phyloP scores from a whole-genome alignment of 2,797 vertebrate genomes.

The Gymnothorax javanicus region DNA sequence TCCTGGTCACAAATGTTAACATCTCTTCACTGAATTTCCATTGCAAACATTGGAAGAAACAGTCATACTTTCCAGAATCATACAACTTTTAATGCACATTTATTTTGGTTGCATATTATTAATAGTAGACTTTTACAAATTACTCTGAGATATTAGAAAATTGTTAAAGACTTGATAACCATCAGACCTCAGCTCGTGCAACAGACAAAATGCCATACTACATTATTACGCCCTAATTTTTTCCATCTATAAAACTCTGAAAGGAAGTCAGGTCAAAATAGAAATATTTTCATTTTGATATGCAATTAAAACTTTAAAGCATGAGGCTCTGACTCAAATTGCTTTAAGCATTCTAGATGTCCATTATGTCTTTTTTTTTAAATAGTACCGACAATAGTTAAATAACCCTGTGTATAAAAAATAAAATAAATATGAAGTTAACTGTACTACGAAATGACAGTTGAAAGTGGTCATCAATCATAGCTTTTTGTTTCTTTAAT shows the following conservation, averaged over 20 bases:
- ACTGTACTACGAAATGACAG: slow-evolving; percentile 72
- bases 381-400: slow-evolving; percentile 77
- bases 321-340: slow-evolving; percentile 35
- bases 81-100: slow-evolving; percentile 79
- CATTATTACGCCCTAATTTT: slow-evolving; percentile 33
- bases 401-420: slow-evolving; percentile 83
- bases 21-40: slow-evolving; percentile 15
- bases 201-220: slow-evolving; percentile 51
- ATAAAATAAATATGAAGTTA: slow-evolving; percentile 80
- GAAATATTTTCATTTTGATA: slow-evolving; percentile 35
- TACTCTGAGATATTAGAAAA: slow-evolving; percentile 74
- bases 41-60: slow-evolving; percentile 24
- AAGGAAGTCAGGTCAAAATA: slow-evolving; percentile 57
- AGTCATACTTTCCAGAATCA: slow-evolving; percentile 63
- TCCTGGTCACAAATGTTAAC: neutral
- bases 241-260: slow-evolving; percentile 51
- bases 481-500: slow-evolving; percentile 32
- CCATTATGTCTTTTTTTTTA: slow-evolving; percentile 69
- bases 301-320: slow-evolving; percentile 46
- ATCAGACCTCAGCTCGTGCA: slow-evolving; percentile 66
- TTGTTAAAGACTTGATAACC: slow-evolving; percentile 62
- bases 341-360: slow-evolving; percentile 62
- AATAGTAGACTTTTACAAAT: slow-evolving; percentile 76
- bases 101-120: slow-evolving; percentile 86
- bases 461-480: slow-evolving; percentile 62